These are phyloP conservation scores for Temnopleurus reevesii DNA, from an alignment of 53 echinoderm and acorn worm genomes.

Conservation along the genomic window DNA sequence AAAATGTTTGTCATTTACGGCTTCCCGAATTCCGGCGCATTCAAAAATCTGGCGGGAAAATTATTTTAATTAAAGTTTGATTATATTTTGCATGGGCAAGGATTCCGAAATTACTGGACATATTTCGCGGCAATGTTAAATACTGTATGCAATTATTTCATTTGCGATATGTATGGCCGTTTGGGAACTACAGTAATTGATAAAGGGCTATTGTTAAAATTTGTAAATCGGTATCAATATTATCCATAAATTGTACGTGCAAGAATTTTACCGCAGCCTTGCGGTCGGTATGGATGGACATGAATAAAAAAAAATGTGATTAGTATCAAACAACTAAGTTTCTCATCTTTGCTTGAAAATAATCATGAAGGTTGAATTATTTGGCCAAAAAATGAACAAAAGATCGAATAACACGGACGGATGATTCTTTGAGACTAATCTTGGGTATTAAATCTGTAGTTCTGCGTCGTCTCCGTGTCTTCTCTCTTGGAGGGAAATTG, in stretches of 20 bases:
- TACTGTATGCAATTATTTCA: background rate
- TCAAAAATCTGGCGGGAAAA: background rate
- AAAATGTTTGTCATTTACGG: background rate
- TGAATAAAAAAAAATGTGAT: background rate
- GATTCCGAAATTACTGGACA: background rate
- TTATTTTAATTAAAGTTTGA: background rate
- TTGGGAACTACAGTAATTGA: background rate
- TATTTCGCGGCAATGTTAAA: background rate
- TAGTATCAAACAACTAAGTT: background rate
- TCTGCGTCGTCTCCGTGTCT: background rate
- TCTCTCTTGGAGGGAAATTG: background rate
- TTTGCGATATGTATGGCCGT: background rate
- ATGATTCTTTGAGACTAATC: conserved; percentile 8
- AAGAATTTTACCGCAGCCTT: conserved; percentile 8
- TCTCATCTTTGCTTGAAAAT: conserved; percentile 24
- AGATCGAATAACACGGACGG: conserved; percentile 14
- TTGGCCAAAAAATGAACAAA: background rate
- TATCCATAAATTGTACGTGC: background rate
- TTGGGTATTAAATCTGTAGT: conserved; percentile 36
- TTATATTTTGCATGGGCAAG: background rate
- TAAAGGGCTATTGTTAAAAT: conserved; percentile 6
- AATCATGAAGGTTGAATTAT: background rate
- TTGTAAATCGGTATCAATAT: background rate
- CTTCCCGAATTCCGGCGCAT: background rate
- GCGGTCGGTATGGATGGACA: background rate